phyloP scores from a whole-genome alignment of 1,140 invertebrate species.

The Drosophila nebulosa region DNA sequence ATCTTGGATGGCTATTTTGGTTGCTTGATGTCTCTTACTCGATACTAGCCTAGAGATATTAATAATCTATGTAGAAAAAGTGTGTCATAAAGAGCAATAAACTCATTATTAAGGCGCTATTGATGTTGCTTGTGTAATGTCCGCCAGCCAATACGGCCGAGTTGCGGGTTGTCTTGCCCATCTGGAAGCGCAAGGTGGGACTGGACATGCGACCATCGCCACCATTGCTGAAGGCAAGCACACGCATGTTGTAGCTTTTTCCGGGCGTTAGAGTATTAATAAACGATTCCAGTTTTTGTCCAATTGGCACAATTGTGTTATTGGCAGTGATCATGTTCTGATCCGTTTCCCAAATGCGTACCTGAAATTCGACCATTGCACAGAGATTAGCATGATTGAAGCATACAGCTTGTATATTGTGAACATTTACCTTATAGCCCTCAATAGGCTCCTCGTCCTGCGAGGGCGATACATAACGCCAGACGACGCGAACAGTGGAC shows the following conservation, averaged over 20 bases:
- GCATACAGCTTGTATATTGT: not conserved
- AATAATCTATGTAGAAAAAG: conserved; percentile 56
- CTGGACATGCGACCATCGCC: conserved; percentile 98
- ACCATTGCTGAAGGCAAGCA: conserved; percentile 95
- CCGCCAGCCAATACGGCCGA: conserved; percentile 37
- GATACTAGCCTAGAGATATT: not conserved
- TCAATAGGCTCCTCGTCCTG: conserved; percentile 95
- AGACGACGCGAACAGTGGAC: conserved; percentile 92
- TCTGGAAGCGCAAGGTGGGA: conserved; percentile 92
- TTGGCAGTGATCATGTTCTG: conserved; percentile 95
- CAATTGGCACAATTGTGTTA: conserved; percentile 90
- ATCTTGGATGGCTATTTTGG: conserved; percentile 38
- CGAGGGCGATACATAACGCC: conserved; percentile 95
- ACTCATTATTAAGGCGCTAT: conserved; percentile 62
- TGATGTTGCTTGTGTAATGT: conserved; percentile 60
- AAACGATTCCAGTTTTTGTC: conserved; percentile 88
- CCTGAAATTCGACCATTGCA: conserved; percentile 51
- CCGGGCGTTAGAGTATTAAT: conserved; percentile 91
- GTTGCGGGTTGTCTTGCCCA: conserved; percentile 84
- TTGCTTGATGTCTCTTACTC: conserved; percentile 9
- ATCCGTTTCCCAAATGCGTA: conserved; percentile 95
- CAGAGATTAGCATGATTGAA: not conserved
- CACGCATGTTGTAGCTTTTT: conserved; percentile 93
- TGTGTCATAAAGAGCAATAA: conserved; percentile 55
- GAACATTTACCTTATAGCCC: conserved; percentile 88